Percentiles rank a stretch among this genome's conserved stretches.
Evolutionary conservation across 2,113 vertebrate species (phyloP).

Genomic region (Rhipidura dahli): DNA sequence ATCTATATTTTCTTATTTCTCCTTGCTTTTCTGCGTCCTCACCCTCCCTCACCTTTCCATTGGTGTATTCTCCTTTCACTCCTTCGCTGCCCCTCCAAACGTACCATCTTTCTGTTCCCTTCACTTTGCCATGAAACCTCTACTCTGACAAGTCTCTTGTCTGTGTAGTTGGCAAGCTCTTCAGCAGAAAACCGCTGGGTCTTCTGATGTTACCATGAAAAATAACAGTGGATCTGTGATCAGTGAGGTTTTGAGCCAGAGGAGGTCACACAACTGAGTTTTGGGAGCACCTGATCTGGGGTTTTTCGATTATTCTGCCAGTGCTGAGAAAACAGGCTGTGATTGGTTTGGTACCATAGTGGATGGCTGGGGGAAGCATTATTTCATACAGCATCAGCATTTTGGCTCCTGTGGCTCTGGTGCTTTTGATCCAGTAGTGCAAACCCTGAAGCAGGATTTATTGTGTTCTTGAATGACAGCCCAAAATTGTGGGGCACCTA

Average conservation of each 20-base stretch:
- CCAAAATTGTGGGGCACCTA: not conserved
- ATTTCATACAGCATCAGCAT: not conserved
- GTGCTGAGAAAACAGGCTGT: not conserved
- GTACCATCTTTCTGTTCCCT: not conserved
- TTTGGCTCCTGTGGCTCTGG: not conserved
- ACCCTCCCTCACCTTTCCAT: not conserved
- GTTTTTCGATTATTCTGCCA: not conserved
- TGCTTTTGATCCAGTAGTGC: conserved; percentile 28
- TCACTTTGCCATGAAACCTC: not conserved
- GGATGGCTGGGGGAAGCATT: not conserved
- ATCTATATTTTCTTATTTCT: not conserved
- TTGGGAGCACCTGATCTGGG: not conserved
- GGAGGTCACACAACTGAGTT: not conserved
- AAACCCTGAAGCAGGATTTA: conserved; percentile 35
- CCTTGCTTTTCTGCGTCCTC: not conserved
- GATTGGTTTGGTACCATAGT: not conserved
- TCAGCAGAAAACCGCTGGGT: not conserved
- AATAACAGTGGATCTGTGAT: not conserved
- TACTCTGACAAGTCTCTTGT: not conserved
- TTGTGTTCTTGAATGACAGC: not conserved
- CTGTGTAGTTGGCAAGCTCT: not conserved
- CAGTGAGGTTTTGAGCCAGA: not conserved
- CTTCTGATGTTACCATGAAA: not conserved
- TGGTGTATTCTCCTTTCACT: not conserved
- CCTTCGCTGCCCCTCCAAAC: not conserved